Conservation (phyloP, 2,888 invertebrate genomes). For the Ichneumoninae sp. region DNA sequence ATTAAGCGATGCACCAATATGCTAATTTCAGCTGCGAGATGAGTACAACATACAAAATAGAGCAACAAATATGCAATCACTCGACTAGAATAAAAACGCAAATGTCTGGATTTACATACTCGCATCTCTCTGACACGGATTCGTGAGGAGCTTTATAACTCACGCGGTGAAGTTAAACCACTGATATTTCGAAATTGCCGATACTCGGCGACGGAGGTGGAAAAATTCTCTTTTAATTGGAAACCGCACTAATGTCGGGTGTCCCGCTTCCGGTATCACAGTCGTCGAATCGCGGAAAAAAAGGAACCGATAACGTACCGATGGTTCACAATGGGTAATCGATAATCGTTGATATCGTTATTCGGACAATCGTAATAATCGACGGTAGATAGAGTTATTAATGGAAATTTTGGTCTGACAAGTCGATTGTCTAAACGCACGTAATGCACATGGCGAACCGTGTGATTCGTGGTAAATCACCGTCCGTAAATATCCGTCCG, state of each 20-base stretch:
- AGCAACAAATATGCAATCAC: background rate
- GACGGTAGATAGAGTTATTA: constrained; percentile 1
- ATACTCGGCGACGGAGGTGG: background rate
- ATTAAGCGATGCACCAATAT: background rate
- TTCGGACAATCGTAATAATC: constrained; percentile 5
- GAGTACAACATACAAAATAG: background rate
- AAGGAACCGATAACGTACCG: background rate
- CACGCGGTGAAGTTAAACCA: background rate
- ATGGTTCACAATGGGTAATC: background rate
- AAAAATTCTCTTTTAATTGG: background rate
- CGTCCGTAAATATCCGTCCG: constrained; percentile 7
- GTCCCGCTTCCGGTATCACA: background rate
- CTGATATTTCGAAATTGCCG: background rate
- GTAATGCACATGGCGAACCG: constrained; percentile 11
- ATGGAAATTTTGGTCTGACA: constrained; percentile 21
- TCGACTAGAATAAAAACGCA: background rate
- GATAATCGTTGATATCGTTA: background rate
- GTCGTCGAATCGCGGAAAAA: background rate
- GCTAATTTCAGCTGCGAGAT: background rate
- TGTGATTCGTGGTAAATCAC: background rate
- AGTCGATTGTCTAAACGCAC: constrained; percentile 7
- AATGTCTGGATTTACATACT: background rate
- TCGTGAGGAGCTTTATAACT: background rate
- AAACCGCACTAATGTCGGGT: background rate
- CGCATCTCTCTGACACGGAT: background rate